Conservation (phyloP, 2,113 vertebrate genomes). For the human region DNA sequence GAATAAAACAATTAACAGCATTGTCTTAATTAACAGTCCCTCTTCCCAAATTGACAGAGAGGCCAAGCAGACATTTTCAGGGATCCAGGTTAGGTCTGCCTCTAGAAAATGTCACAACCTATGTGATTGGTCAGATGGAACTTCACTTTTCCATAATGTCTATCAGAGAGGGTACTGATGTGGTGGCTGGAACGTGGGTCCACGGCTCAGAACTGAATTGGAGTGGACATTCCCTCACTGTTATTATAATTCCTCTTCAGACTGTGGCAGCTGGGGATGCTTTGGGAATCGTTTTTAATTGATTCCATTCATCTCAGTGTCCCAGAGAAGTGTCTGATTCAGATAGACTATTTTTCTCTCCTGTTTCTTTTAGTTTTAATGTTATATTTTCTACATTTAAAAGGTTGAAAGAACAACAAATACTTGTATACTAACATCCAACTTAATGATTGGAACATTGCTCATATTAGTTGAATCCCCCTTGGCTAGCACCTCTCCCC, state of each 20-base stretch:
- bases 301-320: neutral
- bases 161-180: neutral
- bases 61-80: neutral
- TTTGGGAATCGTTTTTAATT: neutral
- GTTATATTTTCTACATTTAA: neutral
- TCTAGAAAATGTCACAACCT: neutral
- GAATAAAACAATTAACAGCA: neutral
- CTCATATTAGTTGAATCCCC: neutral
- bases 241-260: neutral
- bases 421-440: neutral
- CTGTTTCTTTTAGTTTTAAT: neutral
- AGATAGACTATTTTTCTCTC: neutral
- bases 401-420: constrained; percentile 15
- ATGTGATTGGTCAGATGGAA: neutral
- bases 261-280: neutral
- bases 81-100: neutral
- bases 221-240: too few relatives aligned
- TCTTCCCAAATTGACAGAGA: neutral
- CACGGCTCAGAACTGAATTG: neutral
- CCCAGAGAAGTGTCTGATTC: neutral
- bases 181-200: neutral
- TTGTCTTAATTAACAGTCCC: neutral
- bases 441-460: neutral
- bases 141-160: neutral
- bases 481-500: neutral